Evolutionary conservation across 2,113 vertebrate species (phyloP).

Genomic region (Dinomys branickii): DNA sequence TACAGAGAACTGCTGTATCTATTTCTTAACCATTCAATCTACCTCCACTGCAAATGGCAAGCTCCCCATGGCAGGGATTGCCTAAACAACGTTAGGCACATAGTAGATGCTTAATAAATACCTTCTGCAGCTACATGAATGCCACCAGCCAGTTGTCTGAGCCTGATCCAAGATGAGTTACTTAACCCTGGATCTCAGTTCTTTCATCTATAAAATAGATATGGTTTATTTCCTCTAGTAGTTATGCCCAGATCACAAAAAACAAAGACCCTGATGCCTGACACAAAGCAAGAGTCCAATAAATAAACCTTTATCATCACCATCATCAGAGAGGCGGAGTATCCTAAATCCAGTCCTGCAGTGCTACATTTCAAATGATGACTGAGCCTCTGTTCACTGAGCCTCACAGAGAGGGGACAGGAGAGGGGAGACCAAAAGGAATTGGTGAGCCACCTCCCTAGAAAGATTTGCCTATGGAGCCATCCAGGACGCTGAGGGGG

Average conservation of each 20-base stretch:
- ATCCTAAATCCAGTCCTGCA: not conserved
- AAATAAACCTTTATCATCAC: not conserved
- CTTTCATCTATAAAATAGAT: constrained; percentile 7
- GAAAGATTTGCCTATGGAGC: constrained; percentile 46
- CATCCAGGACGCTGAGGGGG: not conserved
- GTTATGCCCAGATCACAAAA: not conserved
- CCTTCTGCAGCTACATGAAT: not conserved
- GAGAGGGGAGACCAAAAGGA: constrained; percentile 13
- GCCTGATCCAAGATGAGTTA: not conserved
- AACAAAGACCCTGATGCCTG: not conserved
- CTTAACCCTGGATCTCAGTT: not conserved
- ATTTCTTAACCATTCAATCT: not conserved
- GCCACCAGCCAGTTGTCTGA: not conserved
- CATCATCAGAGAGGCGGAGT: not conserved
- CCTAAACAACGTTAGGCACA: not conserved
- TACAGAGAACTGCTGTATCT: not conserved
- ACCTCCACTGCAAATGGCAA: not conserved
- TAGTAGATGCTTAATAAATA: not conserved
- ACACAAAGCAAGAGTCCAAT: not conserved
- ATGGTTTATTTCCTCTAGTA: not conserved
- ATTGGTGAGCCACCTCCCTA: not conserved
- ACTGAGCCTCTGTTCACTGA: constrained; percentile 14
- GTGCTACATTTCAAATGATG: not conserved
- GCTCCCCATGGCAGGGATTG: not conserved
- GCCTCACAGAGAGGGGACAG: not conserved